Evolutionary conservation across 2,797 vertebrate species (phyloP), one percentile per base, ranked within the genome.

Genomic region (Smutsia temminckii): DNA sequence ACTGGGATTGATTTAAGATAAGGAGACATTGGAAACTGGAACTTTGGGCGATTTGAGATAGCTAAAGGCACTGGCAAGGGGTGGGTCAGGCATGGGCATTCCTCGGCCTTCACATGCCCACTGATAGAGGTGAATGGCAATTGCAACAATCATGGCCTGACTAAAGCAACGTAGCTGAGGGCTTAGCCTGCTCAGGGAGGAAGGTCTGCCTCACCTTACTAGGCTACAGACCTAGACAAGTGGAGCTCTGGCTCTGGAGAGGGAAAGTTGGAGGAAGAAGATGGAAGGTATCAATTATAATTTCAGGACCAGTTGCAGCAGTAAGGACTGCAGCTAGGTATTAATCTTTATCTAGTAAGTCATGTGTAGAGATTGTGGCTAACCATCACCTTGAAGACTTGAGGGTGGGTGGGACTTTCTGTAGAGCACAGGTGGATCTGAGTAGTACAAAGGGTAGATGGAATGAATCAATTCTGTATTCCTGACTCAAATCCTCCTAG

Each of bases 401-500:
- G 34, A 63, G 71, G 46, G 23, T 8, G 14, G 51, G 32, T 12
- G 27, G 53, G 57, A 78, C 53, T 95, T 95, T 49, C 23, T 88
- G 37, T 16, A 34, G 37, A 55, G 10, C 32, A 23, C 16, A 23
- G 34, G 27, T 84, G 32, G 17, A 46, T 55, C 51, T 57, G n/a
- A 63, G 40, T 53, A 72, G 71, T 49, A 80, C 66, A 95, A 87
- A 97, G 68, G 32, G 32, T 17, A 80, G 77, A 85, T 55, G 51
- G 17, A 64, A 32, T 49, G 63, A 85, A 20, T 25, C 79, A 83
- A 46, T 66, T 81, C 61, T 84, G 79, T 64, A 79, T 93, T 95
- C 63, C 69, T 90, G 83, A 94, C 90, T 96, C 94, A 92, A 46
- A 57, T 91, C 59, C 83, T 90, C 72, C 89, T 91, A 78, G 63